Evolutionary conservation across 2,113 vertebrate genomes (phyloP).

Genomic region (Neodon shergylaensis): DNA sequence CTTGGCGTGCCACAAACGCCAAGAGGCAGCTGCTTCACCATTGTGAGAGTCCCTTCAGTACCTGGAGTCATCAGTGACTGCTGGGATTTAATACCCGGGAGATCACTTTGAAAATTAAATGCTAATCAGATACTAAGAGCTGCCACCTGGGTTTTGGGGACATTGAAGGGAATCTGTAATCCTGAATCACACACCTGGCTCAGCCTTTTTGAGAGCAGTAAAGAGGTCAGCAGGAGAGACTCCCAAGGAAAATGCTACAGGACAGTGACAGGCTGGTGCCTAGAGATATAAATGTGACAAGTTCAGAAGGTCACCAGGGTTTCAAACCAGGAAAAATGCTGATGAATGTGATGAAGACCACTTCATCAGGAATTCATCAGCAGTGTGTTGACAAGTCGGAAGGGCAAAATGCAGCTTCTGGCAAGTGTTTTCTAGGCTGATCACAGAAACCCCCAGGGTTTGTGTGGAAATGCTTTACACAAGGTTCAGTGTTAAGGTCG

Average conservation of each 20-base stretch:
- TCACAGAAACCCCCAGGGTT: conserved; percentile 50
- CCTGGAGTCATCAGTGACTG: neutral
- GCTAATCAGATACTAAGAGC: neutral
- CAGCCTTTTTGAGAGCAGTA: neutral
- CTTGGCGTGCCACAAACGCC: neutral
- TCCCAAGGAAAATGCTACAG: neutral
- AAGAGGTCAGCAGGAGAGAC: neutral
- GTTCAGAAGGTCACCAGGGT: neutral
- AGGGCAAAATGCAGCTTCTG: neutral
- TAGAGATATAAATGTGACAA: neutral
- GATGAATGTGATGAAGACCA: neutral
- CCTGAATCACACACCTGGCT: neutral
- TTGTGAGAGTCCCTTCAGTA: neutral
- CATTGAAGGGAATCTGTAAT: neutral
- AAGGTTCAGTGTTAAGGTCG: conserved; percentile 66
- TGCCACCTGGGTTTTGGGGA: neutral
- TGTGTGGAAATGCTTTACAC: conserved; percentile 61
- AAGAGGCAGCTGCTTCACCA: neutral
- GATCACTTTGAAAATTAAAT: conserved; percentile 28
- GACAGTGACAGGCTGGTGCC: neutral
- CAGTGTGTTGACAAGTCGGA: neutral
- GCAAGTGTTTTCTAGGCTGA: conserved; percentile 42
- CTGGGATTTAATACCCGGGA: neutral
- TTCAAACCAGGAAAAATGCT: neutral
- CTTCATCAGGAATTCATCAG: neutral